Evolutionary conservation across 1,140 invertebrate species (phyloP).

Genomic region (Drosophila subobscura): DNA sequence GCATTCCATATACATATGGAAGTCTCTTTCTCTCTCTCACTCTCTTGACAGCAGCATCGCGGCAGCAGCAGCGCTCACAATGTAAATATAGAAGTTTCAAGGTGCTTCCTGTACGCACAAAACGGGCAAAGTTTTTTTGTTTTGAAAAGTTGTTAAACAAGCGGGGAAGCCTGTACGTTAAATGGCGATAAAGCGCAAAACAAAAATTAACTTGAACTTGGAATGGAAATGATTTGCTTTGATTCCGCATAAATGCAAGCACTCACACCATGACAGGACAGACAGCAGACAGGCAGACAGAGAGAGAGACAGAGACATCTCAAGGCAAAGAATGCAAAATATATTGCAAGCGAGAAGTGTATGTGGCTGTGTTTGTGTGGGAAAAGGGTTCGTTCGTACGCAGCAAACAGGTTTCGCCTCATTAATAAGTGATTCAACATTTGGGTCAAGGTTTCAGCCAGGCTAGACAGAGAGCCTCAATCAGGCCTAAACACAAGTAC

Average conservation of each 20-base stretch:
- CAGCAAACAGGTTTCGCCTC: constrained; percentile 67
- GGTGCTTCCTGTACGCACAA: constrained; percentile 71
- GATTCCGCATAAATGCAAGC: constrained; percentile 69
- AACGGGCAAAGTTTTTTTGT: constrained; percentile 39
- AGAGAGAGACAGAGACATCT: constrained; percentile 39
- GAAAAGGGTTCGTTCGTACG: constrained; percentile 66
- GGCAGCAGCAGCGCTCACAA: constrained; percentile 47
- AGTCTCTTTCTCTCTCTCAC: too few relatives aligned
- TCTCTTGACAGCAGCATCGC: constrained; percentile 16
- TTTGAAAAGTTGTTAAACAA: constrained; percentile 72
- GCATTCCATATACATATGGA: background rate
- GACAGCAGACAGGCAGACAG: constrained; percentile 5
- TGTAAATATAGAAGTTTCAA: constrained; percentile 82
- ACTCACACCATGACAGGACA: constrained; percentile 2
- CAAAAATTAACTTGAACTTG: constrained; percentile 74
- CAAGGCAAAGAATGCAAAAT: constrained; percentile 66
- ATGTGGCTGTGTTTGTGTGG: constrained; percentile 17
- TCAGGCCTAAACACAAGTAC: constrained; percentile 26
- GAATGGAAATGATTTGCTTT: constrained; percentile 50
- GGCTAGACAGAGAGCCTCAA: constrained; percentile 59
- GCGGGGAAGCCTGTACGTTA: constrained; percentile 59
- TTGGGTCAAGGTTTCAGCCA: constrained; percentile 69
- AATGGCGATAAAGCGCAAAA: constrained; percentile 60
- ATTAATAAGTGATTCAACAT: constrained; percentile 57
- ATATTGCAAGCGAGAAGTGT: constrained; percentile 52